Evolutionary conservation across 2,888 invertebrate species (phyloP), one percentile per base, ranked within the genome.

Genomic region (Exocentrus adspersus): DNA sequence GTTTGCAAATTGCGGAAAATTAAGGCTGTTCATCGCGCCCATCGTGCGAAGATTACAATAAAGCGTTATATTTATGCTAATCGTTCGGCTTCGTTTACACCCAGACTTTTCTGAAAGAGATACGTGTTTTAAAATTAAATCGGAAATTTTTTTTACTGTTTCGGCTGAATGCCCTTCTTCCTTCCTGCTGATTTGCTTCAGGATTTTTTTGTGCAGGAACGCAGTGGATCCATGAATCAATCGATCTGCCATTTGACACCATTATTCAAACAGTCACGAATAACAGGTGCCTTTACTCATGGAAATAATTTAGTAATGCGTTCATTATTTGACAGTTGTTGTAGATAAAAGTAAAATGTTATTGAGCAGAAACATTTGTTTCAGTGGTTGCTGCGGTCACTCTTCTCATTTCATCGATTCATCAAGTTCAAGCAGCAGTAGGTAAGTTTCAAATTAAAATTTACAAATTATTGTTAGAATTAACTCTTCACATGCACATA

Each of bases 321-420:
- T n/a, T n/a, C n/a, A n/a, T n/a, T n/a, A n/a, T n/a, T n/a, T n/a
- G n/a, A n/a, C n/a, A n/a, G n/a, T n/a, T n/a, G n/a, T n/a, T n/a
- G n/a, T n/a, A n/a, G n/a, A n/a, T n/a, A n/a, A n/a, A n/a, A n/a
- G n/a, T n/a, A n/a, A n/a, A n/a, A n/a, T n/a, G n/a, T n/a, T n/a
- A n/a, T n/a, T n/a, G n/a, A n/a, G n/a, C n/a, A n/a, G n/a, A n/a
- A n/a, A n/a, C 10, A 51, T 64, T 69, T 69, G 64, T 69, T 69
- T 60, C 64, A 69, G 69, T 69, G 59, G 62, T 60, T 30, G 54
- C 64, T 61, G 60, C 52, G 30, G 16, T 60, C 50, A 45, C 42
- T 19, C 20, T 52, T 24, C 42, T 57, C 16, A 9, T 62, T n/a
- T 48, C 50, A 6, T 51, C 57, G 32, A 21, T 24, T 50, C 43